These are phyloP conservation scores for Apodemia hepburni DNA, from an alignment of 2,888 invertebrate species.

Conservation along the genomic window DNA sequence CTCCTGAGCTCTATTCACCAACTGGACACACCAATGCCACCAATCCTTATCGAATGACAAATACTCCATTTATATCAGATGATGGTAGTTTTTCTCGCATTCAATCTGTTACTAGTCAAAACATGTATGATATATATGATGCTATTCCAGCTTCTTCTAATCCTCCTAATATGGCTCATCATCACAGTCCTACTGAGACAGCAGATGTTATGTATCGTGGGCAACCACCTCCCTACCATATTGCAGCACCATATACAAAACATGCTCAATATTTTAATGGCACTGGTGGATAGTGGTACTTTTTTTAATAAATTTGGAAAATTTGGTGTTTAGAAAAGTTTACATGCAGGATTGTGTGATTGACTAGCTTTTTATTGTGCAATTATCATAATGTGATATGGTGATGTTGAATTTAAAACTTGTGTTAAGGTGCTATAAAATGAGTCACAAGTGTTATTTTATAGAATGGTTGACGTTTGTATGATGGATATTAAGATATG, in stretches of 20 bases:
- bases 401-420: slow-evolving; percentile 50
- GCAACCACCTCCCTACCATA: slow-evolving; percentile 91
- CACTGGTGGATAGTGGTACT: slow-evolving; percentile 65
- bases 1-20: slow-evolving; percentile 70
- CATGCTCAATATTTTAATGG: slow-evolving; percentile 85
- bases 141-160: slow-evolving; percentile 63
- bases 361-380: slow-evolving; percentile 58
- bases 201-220: slow-evolving; percentile 63
- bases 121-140: slow-evolving; percentile 73
- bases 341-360: slow-evolving; percentile 38
- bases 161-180: slow-evolving; percentile 59
- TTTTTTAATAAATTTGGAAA: slow-evolving; percentile 40
- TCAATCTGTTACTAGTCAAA: slow-evolving; percentile 66
- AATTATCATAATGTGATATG: slow-evolving; percentile 72
- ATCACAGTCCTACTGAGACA: slow-evolving; percentile 62
- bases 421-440: slow-evolving; percentile 71
- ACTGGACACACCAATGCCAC: slow-evolving; percentile 73
- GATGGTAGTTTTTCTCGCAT: slow-evolving; percentile 72
- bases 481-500: slow-evolving; percentile 30
- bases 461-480: slow-evolving; percentile 40
- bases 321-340: slow-evolving; percentile 39
- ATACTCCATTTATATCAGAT: slow-evolving; percentile 69
- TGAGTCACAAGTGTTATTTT: slow-evolving; percentile 45
- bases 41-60: slow-evolving; percentile 74
- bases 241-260: slow-evolving; percentile 91